Evolutionary conservation across 2,113 vertebrate species (phyloP), one percentile per base, ranked within the genome.

Genomic region (Axis porcinus): DNA sequence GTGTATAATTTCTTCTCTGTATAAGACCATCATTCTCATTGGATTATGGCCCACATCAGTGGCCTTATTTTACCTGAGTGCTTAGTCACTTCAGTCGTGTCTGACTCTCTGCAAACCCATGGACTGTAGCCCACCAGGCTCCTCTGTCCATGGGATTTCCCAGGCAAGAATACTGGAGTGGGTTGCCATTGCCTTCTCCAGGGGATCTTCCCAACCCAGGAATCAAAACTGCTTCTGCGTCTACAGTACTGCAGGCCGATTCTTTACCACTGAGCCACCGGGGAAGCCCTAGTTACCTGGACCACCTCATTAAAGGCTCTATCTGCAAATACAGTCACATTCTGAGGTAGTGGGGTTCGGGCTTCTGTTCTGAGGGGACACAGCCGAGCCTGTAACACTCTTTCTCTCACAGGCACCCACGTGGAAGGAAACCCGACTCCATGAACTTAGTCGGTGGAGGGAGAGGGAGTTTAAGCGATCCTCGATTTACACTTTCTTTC

Each of bases 211-310:
- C 70, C 0, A 0, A 13, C 21, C 21, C 70, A 74, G 70, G 70
- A 0, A 14, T 25, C 36, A 25, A 3, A 74, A 11, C 2, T 25
- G 5, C 67, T 40, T 40, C 21, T 40, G 21, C 5, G 0, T 40
- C 36, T 40, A 21, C 36, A 13, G 1, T 11, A 0, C 21, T 43
- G 21, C 36, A 40, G 36, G 36, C 36, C 25, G 36, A 25, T 7
- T 43, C 70, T 25, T 23, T 13, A 25, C 36, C 36, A 13, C 11
- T 74, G 64, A 70, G 17, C 16, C 17, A 11, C 33, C 3, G 9
- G 64, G 64, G 64, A 70, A 21, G 64, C 9, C 0, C 64, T 21
- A 2, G n/a, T 36, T 11, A 2, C 9, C 64, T 36, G 33, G 17
- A 15, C 36, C 28, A 43, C 50, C 52, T 90, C 50, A 21, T 57